Conservation (phyloP, 1,140 invertebrate species). For the Macrocentrus cingulum region DNA sequence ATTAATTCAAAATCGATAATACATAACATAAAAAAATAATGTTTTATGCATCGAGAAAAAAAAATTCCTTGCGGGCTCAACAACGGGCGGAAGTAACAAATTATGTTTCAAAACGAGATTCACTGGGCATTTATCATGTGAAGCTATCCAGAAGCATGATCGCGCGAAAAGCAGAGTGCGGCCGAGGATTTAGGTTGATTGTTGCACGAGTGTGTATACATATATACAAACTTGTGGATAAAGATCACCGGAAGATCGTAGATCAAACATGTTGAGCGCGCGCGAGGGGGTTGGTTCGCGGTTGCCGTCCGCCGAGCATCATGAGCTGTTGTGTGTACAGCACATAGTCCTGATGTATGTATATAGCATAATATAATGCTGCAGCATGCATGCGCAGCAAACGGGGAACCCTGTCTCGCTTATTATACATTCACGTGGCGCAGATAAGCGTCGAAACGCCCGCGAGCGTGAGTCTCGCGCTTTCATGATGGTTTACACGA, state of each 20-base stretch:
- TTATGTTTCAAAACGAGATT: conserved; percentile 26
- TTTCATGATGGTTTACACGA: conserved; percentile 45
- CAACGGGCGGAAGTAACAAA: conserved; percentile 29
- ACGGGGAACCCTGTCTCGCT: conserved; percentile 36
- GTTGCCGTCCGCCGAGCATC: background rate
- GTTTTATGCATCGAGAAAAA: no score
- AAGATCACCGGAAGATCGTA: conserved; percentile 55
- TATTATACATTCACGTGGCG: conserved; percentile 57
- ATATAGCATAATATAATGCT: conserved; percentile 10
- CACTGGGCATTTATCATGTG: conserved; percentile 27
- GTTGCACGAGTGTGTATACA: background rate
- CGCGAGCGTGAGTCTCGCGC: conserved; percentile 39
- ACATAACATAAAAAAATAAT: no score
- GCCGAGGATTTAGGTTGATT: background rate
- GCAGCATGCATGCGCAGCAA: conserved; percentile 30
- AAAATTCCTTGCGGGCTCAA: background rate
- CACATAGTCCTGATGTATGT: background rate
- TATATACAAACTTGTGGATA: conserved; percentile 27
- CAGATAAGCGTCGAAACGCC: conserved; percentile 42
- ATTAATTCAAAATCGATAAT: background rate
- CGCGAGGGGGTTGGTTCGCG: conserved; percentile 20
- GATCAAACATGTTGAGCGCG: conserved; percentile 49
- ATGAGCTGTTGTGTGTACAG: background rate
- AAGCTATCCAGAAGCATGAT: conserved; percentile 26
- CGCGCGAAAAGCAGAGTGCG: conserved; percentile 9